A percentile compares a stretch with the other conserved stretches of the same genome.
Conservation (phyloP, 1,140 invertebrate genomes). For the Megalopta genalis region DNA sequence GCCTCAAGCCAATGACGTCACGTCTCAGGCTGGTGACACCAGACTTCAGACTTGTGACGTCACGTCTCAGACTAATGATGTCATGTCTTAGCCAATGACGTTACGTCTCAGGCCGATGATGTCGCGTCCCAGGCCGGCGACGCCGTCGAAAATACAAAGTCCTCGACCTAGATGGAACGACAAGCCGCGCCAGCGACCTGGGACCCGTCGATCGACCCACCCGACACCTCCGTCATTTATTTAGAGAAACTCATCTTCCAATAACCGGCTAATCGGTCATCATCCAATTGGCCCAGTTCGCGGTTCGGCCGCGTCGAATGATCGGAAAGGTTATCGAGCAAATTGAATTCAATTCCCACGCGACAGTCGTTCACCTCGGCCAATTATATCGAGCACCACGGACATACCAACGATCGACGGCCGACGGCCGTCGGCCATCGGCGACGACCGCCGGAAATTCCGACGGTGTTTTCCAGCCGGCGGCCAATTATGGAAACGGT, state of each 20-base stretch:
- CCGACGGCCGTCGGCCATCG: too few relatives aligned
- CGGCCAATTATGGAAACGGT: slow-evolving; percentile 60
- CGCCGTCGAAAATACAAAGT: too few relatives aligned
- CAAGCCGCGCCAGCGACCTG: not conserved
- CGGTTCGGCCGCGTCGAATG: slow-evolving; percentile 11
- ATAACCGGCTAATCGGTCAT: slow-evolving; percentile 39
- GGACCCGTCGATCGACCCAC: slow-evolving; percentile 20
- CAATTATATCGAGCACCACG: slow-evolving; percentile 13
- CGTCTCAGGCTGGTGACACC: too few relatives aligned
- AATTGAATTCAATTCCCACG: slow-evolving; percentile 24
- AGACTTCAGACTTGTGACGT: too few relatives aligned
- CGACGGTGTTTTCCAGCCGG: slow-evolving; percentile 42
- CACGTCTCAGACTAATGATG: too few relatives aligned
- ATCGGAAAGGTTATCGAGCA: slow-evolving; percentile 13
- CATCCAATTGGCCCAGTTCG: slow-evolving; percentile 29
- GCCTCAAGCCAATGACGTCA: too few relatives aligned
- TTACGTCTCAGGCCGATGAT: too few relatives aligned
- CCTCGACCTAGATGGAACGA: not conserved
- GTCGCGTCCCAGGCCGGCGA: too few relatives aligned
- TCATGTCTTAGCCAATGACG: too few relatives aligned
- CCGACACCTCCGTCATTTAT: slow-evolving; percentile 20
- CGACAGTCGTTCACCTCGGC: not conserved
- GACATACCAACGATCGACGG: not conserved
- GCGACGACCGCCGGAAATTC: slow-evolving; percentile 23
- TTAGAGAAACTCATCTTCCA: slow-evolving; percentile 35